These are phyloP conservation scores for Regulus satrapa DNA, from an alignment of 2,113 vertebrate species.

Conservation along the genomic window DNA sequence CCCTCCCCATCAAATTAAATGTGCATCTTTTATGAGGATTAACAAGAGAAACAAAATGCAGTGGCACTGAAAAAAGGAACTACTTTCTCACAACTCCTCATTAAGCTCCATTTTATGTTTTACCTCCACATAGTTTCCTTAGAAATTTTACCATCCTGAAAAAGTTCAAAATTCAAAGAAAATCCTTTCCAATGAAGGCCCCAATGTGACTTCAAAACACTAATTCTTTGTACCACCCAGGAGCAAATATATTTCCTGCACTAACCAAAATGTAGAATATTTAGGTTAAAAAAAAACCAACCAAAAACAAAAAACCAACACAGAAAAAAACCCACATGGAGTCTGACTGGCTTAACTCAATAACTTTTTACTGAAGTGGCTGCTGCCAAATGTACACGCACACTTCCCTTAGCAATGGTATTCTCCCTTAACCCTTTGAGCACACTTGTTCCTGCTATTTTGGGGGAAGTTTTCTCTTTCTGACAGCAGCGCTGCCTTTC, in stretches of 20 bases:
- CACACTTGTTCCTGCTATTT: neutral
- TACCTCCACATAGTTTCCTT: slow-evolving; percentile 22
- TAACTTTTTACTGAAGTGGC: slow-evolving; percentile 50
- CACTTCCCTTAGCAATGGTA: slow-evolving; percentile 9
- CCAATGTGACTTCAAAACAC: slow-evolving; percentile 43
- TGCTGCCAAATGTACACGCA: slow-evolving; percentile 46
- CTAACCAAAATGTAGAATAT: slow-evolving; percentile 53
- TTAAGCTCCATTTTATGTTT: slow-evolving; percentile 36
- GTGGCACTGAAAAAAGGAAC: neutral
- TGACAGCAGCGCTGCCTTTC: neutral
- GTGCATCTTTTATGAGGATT: slow-evolving; percentile 8
- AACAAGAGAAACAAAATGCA: slow-evolving; percentile 15
- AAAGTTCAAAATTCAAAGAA: slow-evolving; percentile 51
- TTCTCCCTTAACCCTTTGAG: slow-evolving; percentile 54
- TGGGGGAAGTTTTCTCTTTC: neutral
- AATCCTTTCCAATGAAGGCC: slow-evolving; percentile 43
- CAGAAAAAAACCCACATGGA: slow-evolving; percentile 21
- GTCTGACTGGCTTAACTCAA: slow-evolving; percentile 49
- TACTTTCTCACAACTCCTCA: slow-evolving; percentile 16
- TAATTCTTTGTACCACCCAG: slow-evolving; percentile 56
- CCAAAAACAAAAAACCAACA: neutral
- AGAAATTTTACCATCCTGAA: slow-evolving; percentile 43
- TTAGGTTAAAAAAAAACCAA: neutral
- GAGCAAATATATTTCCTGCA: slow-evolving; percentile 52
- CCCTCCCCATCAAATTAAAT: neutral